Conservation (phyloP, 2,888 invertebrate genomes). For the Glaucopsyche alexis region DNA sequence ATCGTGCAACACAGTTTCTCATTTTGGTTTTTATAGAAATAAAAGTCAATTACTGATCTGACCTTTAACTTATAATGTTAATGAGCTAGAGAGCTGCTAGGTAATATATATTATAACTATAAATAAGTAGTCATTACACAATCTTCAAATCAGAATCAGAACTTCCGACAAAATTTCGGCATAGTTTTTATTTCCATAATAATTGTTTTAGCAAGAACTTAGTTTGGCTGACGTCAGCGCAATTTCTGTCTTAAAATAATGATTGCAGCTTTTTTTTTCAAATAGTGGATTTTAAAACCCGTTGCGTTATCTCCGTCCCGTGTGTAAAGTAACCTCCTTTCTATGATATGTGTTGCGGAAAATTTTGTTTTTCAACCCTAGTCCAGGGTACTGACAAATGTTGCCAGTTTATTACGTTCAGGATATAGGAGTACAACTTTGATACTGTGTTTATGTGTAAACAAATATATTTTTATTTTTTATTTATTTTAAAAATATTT, state of each 20-base stretch:
- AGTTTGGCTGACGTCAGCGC: too few relatives aligned
- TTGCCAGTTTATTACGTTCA: constrained; percentile 55
- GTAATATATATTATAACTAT: too few relatives aligned
- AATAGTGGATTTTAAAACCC: constrained; percentile 28
- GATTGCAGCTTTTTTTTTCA: neutral
- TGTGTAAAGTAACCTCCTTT: constrained; percentile 58
- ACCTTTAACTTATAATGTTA: too few relatives aligned
- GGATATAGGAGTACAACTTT: constrained; percentile 32
- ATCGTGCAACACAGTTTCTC: neutral
- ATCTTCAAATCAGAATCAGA: too few relatives aligned
- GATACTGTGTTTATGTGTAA: constrained; percentile 24
- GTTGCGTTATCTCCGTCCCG: constrained; percentile 43
- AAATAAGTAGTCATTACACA: too few relatives aligned
- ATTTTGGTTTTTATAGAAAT: neutral
- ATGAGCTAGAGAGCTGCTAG: too few relatives aligned
- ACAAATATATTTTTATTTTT: constrained; percentile 15
- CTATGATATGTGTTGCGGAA: constrained; percentile 78
- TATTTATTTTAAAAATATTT: constrained; percentile 15
- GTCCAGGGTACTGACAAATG: constrained; percentile 69
- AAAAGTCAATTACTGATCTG: too few relatives aligned
- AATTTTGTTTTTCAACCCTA: constrained; percentile 74
- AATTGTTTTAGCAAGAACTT: too few relatives aligned
- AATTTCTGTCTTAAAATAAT: neutral
- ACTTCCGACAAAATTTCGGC: too few relatives aligned
- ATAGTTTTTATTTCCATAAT: too few relatives aligned